Base-by-base conservation (phyloP, 1,140 invertebrate genomes). In the Drosophila albomicans region DNA sequence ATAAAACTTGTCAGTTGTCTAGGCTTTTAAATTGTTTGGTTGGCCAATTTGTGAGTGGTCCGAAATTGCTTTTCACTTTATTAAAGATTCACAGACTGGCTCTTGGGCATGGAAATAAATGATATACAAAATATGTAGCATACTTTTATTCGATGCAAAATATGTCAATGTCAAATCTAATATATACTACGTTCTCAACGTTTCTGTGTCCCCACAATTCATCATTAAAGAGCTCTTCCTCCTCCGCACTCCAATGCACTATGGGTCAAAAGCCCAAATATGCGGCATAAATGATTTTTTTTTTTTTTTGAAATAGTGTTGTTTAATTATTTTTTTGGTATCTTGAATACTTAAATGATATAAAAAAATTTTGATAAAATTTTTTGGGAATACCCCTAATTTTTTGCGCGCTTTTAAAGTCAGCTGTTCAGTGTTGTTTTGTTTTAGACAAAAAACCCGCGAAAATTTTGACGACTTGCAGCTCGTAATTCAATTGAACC, bases 91-190 rank as follows among this genome's bases (percentile, higher is more conserved):
- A 10, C 20, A 52, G 59, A 20, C 28, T 46, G 7, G 41, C 58
- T 38, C 43, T 30, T 13, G 52, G 52, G 38, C 70, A 74, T 61
- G 65, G 25, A 74, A 61, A 74, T 74, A 74, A 74, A 74, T 74
- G 49, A 74, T 74, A 52, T 68, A 74, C 65, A 76, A 79, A 87
- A 87, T 87, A 79, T 84, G 77, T 84, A 71, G 84, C 84, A 82
- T 78, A 87, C 77, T 80, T 80, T 84, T 87, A 88, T 88, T 84
- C 79, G 76, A 74, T 71, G 68, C 69, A 88, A 87, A 87, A 87
- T 87, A 87, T 87, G 84, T 87, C 82, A 87, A 84, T 84, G 82
- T 87, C 82, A 87, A 88, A 79, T 74, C 65, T 78, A 80, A 82
- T 70, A 66, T 78, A 74, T 78, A 78, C 76, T 72, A 52, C 28